phyloP scores from a whole-genome alignment of 2,888 invertebrate genomes.

The Flexamia atlantica region DNA sequence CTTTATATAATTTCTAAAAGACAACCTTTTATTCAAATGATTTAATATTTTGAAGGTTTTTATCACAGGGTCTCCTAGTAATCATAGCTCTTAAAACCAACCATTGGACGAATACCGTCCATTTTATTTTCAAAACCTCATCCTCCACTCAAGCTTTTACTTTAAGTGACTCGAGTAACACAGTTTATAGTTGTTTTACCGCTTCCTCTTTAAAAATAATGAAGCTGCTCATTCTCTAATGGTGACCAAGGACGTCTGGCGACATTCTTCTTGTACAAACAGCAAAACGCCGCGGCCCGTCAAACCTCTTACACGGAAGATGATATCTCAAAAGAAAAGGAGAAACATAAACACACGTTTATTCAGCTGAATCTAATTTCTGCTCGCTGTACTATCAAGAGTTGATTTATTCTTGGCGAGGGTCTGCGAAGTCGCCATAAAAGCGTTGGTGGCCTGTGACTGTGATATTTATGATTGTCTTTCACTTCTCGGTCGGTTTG shows the following conservation, averaged over 20 bases:
- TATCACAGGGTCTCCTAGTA: too few relatives aligned
- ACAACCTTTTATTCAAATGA: too few relatives aligned
- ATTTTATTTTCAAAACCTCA: too few relatives aligned
- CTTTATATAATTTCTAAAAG: too few relatives aligned
- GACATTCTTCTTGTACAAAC: background rate
- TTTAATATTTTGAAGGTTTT: too few relatives aligned
- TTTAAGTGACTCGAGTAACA: background rate
- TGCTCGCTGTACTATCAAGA: background rate
- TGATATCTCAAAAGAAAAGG: background rate
- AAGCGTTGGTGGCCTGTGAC: conserved; percentile 19
- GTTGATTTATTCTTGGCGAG: background rate
- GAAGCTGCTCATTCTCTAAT: background rate
- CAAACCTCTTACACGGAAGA: background rate
- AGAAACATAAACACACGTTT: background rate
- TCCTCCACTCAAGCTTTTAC: background rate
- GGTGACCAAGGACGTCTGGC: background rate
- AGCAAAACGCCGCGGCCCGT: background rate
- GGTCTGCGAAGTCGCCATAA: too few relatives aligned
- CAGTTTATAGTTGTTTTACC: background rate
- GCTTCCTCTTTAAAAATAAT: background rate
- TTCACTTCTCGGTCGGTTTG: background rate
- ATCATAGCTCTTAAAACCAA: too few relatives aligned
- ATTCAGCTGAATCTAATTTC: background rate
- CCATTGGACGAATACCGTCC: too few relatives aligned
- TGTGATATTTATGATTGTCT: conserved; percentile 2